These are phyloP conservation scores for Volucella zonaria DNA, from an alignment of 2,888 invertebrate species.

Conservation along the genomic window DNA sequence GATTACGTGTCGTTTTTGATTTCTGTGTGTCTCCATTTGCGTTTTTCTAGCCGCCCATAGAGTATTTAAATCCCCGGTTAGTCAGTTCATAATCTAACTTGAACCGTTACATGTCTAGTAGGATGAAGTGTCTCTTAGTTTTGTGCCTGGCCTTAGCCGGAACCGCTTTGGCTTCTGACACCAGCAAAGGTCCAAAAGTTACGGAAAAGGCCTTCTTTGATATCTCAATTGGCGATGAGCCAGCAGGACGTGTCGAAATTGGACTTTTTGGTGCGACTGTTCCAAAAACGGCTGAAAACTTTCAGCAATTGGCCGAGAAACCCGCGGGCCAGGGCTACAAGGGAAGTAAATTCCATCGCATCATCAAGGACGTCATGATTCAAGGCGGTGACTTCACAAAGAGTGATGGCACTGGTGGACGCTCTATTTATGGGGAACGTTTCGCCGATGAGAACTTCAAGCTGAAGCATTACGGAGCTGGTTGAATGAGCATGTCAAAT, in stretches of 20 bases:
- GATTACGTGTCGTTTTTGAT: no score
- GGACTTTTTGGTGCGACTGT: constrained; percentile 97
- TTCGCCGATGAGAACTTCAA: no score
- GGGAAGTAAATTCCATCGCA: no score
- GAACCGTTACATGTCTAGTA: constrained; percentile 58
- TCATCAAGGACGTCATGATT: no score
- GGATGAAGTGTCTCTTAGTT: constrained; percentile 79
- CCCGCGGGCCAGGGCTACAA: no score
- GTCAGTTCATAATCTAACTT: constrained; percentile 65
- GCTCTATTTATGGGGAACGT: no score
- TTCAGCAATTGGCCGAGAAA: constrained; percentile 89
- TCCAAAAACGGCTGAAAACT: constrained; percentile 94
- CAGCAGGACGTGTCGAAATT: constrained; percentile 88
- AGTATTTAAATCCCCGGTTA: constrained; percentile 49
- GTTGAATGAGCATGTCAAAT: no score
- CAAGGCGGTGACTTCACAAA: no score
- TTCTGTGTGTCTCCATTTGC: constrained; percentile 19
- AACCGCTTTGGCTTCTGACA: constrained; percentile 81
- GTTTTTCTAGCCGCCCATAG: constrained; percentile 38
- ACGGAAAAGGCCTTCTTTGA: constrained; percentile 95
- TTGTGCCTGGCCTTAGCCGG: constrained; percentile 79
- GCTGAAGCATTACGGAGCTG: no score
- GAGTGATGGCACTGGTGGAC: no score
- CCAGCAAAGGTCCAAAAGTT: constrained; percentile 92
- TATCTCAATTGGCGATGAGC: constrained; percentile 89